These are phyloP conservation scores for Pilophorus perplexus DNA, from an alignment of 2,888 invertebrate genomes.

Conservation along the genomic window DNA sequence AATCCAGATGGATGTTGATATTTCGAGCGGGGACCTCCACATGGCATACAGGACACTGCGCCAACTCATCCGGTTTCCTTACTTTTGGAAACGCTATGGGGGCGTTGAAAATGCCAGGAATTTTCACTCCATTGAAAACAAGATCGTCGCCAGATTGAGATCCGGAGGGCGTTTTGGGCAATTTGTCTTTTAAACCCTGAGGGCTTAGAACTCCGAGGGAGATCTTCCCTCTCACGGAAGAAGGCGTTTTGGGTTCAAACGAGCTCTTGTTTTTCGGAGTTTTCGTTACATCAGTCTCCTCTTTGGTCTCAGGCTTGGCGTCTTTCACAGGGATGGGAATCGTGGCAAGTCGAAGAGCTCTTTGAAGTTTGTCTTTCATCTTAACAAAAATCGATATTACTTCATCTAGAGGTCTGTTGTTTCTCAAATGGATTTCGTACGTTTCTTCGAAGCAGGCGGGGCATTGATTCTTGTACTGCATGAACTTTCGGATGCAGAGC, in stretches of 20 bases:
- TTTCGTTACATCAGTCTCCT: not conserved
- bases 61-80: constrained; percentile 48
- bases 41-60: constrained; percentile 56
- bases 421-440: constrained; percentile 55
- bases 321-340: constrained; percentile 25
- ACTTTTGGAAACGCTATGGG: constrained; percentile 44
- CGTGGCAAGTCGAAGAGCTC: constrained; percentile 49
- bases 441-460: constrained; percentile 56
- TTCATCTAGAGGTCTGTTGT: constrained; percentile 55
- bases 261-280: not conserved
- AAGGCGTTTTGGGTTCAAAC: constrained; percentile 25
- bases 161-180: not conserved
- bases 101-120: constrained; percentile 43
- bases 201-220: not conserved
- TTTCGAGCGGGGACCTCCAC: constrained; percentile 53
- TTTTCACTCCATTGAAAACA: constrained; percentile 40
- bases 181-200: not conserved
- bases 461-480: constrained; percentile 56
- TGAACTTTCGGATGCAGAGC: constrained; percentile 56
- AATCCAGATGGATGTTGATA: constrained; percentile 57
- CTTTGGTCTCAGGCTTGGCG: not conserved
- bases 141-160: constrained; percentile 29
- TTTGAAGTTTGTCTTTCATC: constrained; percentile 52
- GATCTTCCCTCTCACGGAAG: not conserved
- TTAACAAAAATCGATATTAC: constrained; percentile 52